A percentile compares a stretch with the other conserved stretches of the same genome.
Evolutionary conservation across 2,113 vertebrate genomes (phyloP).

Genomic region (Tichodroma muraria): DNA sequence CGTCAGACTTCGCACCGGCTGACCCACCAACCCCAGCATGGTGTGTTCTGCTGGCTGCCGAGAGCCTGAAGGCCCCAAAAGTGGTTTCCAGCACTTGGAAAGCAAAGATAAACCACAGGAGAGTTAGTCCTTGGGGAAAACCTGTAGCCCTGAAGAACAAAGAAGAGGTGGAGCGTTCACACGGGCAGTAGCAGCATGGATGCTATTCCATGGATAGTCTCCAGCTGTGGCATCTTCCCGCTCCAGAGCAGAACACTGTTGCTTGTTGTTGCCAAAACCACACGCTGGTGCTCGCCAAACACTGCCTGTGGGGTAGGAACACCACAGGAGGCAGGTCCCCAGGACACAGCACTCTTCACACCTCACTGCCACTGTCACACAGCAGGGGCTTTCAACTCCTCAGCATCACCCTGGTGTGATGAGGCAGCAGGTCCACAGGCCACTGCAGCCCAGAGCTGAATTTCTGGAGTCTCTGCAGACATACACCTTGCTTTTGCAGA

Average conservation of each 20-base stretch:
- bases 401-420: not conserved
- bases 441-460: fast-evolving
- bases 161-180: not conserved
- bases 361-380: not conserved
- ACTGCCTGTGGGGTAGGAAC: not conserved
- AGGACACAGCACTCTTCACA: not conserved
- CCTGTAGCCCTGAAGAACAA: not conserved
- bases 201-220: not conserved
- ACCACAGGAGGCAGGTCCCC: not conserved
- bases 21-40: not conserved
- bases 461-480: not conserved
- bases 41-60: not conserved
- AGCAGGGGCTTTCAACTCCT: not conserved
- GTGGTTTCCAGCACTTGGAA: not conserved
- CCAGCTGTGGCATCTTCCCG: not conserved
- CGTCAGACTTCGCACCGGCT: not conserved
- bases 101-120: not conserved
- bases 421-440: not conserved
- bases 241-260: not conserved
- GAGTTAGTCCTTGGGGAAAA: not conserved
- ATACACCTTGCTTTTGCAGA: not conserved
- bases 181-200: not conserved
- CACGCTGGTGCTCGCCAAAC: fast-evolving
- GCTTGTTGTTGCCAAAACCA: not conserved
- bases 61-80: not conserved